These are phyloP conservation scores for Dermolepida albohirtum DNA, from an alignment of 2,888 invertebrate species.

Conservation along the genomic window DNA sequence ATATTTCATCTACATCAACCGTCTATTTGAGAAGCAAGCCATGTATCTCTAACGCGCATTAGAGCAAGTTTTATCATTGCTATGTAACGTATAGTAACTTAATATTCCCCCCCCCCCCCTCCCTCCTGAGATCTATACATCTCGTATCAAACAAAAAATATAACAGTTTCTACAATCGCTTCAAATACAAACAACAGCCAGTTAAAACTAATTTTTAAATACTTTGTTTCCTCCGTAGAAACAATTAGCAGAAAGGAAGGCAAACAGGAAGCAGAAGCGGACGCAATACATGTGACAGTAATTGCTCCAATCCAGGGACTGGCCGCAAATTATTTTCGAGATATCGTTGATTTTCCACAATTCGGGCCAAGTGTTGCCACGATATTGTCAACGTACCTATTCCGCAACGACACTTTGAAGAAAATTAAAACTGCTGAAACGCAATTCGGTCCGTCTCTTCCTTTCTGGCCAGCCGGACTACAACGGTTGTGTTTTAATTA, in stretches of 20 bases:
- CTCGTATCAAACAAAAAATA: too few species aligned
- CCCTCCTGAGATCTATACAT: too few species aligned
- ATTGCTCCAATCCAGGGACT: constrained; percentile 61
- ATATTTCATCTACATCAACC: too few species aligned
- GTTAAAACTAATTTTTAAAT: too few species aligned
- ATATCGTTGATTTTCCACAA: constrained; percentile 58
- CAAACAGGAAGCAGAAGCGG: neutral
- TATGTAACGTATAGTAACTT: too few species aligned
- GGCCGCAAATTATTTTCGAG: constrained; percentile 62
- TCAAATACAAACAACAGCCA: too few species aligned
- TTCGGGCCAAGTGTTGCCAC: constrained; percentile 58
- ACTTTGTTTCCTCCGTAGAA: neutral
- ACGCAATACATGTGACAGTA: constrained; percentile 50
- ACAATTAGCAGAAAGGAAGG: neutral
- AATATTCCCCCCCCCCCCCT: too few species aligned
- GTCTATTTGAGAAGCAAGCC: too few species aligned
- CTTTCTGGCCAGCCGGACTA: constrained; percentile 1
- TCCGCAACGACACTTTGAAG: constrained; percentile 37
- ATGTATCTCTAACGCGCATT: too few species aligned
- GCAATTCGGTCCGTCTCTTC: constrained; percentile 27
- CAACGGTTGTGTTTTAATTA: constrained; percentile 40
- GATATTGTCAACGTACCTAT: constrained; percentile 48
- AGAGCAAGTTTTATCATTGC: too few species aligned
- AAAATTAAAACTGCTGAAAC: constrained; percentile 41
- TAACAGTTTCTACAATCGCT: too few species aligned